Evolutionary conservation across 2,888 invertebrate species (phyloP).

Genomic region (Euplexia lucipara): DNA sequence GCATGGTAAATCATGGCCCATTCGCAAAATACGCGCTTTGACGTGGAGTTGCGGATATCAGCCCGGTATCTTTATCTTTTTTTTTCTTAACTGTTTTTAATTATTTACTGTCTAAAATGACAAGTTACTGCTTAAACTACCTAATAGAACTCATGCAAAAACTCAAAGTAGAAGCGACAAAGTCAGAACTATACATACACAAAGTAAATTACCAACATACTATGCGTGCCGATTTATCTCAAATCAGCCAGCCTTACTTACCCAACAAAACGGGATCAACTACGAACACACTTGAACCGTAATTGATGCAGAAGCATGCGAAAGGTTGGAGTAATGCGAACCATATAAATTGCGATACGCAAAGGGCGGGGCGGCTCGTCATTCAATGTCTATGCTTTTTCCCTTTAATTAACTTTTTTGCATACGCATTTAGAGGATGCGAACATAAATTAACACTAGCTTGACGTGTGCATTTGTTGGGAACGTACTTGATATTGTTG

Average conservation of each 20-base stretch:
- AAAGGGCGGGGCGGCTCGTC: conserved; percentile 82
- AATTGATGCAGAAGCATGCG: conserved; percentile 79
- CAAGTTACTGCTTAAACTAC: no score
- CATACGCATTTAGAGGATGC: conserved; percentile 63
- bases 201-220: conserved; percentile 29
- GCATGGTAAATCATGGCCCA: no score
- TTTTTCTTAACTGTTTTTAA: no score
- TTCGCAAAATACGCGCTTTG: no score
- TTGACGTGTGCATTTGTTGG: conserved; percentile 49
- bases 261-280: conserved; percentile 57
- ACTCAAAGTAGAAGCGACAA: conserved; percentile 2
- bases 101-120: no score
- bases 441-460: conserved; percentile 61
- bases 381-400: conserved; percentile 80
- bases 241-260: conserved; percentile 38
- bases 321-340: conserved; percentile 77
- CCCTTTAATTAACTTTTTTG: conserved; percentile 87
- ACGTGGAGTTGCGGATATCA: no score
- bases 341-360: conserved; percentile 84
- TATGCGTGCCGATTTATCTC: conserved; percentile 40
- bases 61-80: no score
- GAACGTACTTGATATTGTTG: conserved; percentile 16
- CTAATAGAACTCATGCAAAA: not conserved
- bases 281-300: conserved; percentile 55
- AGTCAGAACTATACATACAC: not conserved